Conservation (phyloP, 2,888 invertebrate species). For the Lycaena phlaeas region DNA sequence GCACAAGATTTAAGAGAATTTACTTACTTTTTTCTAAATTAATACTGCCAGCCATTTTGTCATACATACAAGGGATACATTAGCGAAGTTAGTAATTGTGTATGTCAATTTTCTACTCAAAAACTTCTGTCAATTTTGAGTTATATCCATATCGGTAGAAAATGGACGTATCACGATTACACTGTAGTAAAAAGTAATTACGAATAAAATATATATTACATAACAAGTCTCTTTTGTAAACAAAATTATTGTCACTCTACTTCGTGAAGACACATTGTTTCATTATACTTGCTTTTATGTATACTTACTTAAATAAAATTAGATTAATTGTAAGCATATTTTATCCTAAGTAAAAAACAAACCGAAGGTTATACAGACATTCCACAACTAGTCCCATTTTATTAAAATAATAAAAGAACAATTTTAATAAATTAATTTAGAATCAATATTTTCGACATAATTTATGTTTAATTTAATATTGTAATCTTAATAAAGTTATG, state of each 20-base stretch:
- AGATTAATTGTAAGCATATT: not conserved
- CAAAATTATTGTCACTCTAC: constrained; percentile 42
- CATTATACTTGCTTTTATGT: not conserved
- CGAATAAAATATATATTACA: not conserved
- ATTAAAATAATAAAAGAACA: not conserved
- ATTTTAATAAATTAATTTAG: too few relatives aligned
- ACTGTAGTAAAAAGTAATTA: constrained; percentile 13
- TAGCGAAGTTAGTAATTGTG: constrained; percentile 26
- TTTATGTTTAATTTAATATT: not conserved
- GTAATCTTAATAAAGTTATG: not conserved
- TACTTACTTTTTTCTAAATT: not conserved
- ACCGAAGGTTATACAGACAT: too few relatives aligned
- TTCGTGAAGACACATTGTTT: constrained; percentile 27
- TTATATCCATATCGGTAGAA: constrained; percentile 19
- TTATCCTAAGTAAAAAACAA: too few relatives aligned
- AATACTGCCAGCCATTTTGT: constrained; percentile 17
- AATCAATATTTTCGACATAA: too few relatives aligned
- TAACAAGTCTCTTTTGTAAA: constrained; percentile 30
- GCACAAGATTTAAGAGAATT: constrained; percentile 6
- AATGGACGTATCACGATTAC: constrained; percentile 40
- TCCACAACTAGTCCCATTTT: too few relatives aligned
- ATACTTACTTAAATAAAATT: too few relatives aligned
- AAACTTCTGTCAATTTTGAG: constrained; percentile 17
- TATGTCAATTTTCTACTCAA: constrained; percentile 34
- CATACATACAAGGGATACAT: constrained; percentile 30